Evolutionary conservation across 2,113 vertebrate genomes (phyloP), one percentile per base, ranked within the genome.

Genomic region (Oncorhynchus clarkii): DNA sequence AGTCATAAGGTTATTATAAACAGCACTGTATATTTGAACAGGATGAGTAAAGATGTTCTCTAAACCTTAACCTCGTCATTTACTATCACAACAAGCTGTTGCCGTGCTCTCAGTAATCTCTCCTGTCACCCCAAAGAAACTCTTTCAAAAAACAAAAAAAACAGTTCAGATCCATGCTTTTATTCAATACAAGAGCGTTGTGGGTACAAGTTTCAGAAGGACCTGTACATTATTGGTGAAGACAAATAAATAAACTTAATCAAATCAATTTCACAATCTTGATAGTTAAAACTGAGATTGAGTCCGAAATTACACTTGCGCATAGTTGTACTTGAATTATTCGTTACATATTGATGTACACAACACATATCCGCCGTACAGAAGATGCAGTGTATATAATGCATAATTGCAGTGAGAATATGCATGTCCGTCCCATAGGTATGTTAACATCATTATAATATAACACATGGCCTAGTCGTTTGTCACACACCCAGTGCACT

Each of bases 151-250:
- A n/a, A 45, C 1, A 27, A 27, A 45, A 2, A 27, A 27, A 1
- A 3, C 16, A 57, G 62, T 8, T 59, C 26, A 9, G 84, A 72
- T 93, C 92, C 90, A 92, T 86, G 92, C 79, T 92, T 97, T 97
- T 97, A 96, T 96, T 97, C 93, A 94, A 89, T 94, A 94, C 94
- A 95, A 94, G 93, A 95, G 94, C 95, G 95, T 94, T 94, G 88
- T 96, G 95, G 96, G 95, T 74, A 71, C 75, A 74, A 73, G 76
- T 79, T 71, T 27, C 94, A 96, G 93, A 94, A 93, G 91, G 86
- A 90, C 80, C 87, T 91, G 85, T 86, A 90, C 93, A 95, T 93
- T 86, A 94, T 89, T 86, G 88, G 93, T 90, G 93, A 84, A 72
- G 83, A 93, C 89, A 93, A 90, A 93, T 20, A 14, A 57, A 27